phyloP scores from a whole-genome alignment of 2,113 vertebrate genomes.

The Anoura caudifer region DNA sequence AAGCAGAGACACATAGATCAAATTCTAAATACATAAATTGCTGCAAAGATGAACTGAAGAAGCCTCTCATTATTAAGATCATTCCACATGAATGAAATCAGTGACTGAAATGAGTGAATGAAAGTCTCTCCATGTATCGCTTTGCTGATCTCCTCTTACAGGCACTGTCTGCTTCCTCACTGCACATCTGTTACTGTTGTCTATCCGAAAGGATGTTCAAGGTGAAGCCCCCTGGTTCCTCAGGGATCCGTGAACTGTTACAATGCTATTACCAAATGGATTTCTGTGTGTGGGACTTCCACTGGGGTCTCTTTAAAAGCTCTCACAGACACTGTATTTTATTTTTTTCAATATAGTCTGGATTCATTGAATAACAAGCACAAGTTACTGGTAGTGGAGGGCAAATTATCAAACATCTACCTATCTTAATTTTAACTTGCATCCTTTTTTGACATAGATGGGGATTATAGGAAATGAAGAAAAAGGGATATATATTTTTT shows the following conservation, averaged over 20 bases:
- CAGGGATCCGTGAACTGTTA: slow-evolving; percentile 32
- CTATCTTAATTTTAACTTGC: not conserved
- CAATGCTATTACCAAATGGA: slow-evolving; percentile 57
- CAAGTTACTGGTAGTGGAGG: not conserved
- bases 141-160: not conserved
- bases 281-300: slow-evolving; percentile 58
- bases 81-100: not conserved
- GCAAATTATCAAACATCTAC: not conserved
- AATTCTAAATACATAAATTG: not conserved
- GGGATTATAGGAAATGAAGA: not conserved
- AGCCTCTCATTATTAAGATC: rapidly evolving
- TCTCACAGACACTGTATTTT: slow-evolving; percentile 36
- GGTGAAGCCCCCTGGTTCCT: slow-evolving; percentile 4
- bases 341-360: slow-evolving; percentile 28
- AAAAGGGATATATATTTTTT: not conserved
- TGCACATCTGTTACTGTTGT: slow-evolving; percentile 56
- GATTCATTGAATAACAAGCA: slow-evolving; percentile 33
- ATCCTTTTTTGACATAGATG: not conserved
- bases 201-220: slow-evolving; percentile 58
- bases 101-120: not conserved
- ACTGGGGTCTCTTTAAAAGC: slow-evolving; percentile 18
- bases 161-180: not conserved
- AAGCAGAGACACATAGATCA: slow-evolving; percentile 54
- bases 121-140: not conserved
- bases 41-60: not conserved